Evolutionary conservation across 2,797 vertebrate genomes (phyloP).

Genomic region (Poecilia wingei): DNA sequence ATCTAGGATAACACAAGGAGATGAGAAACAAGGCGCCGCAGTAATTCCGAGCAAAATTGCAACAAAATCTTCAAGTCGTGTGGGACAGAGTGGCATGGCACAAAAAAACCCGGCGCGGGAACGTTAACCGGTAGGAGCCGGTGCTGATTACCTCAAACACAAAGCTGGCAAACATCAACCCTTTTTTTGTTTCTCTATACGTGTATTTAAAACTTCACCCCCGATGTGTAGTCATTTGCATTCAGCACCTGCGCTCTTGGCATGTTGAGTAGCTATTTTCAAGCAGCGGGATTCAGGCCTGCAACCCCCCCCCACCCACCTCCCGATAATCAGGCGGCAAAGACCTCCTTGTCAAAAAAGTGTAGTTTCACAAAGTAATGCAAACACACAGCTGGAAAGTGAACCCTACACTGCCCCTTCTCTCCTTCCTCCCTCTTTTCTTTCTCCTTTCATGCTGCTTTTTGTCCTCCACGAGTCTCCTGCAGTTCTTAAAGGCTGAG

Average conservation of each 20-base stretch:
- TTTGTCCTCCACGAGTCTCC: conserved; percentile 77
- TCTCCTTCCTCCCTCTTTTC: conserved; percentile 41
- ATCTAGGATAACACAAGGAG: conserved; percentile 18
- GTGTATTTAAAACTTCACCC: conserved; percentile 49
- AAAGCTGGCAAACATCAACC: background rate
- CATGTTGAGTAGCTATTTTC: conserved; percentile 41
- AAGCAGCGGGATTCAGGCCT: conserved; percentile 48
- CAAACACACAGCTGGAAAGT: conserved; percentile 64
- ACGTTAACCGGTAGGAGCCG: conserved; percentile 2
- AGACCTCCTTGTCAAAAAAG: conserved; percentile 62
- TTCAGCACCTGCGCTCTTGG: conserved; percentile 45
- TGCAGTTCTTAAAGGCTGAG: conserved; percentile 76
- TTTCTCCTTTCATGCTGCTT: conserved; percentile 68
- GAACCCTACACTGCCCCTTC: conserved; percentile 64
- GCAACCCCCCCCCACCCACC: conserved; percentile 19
- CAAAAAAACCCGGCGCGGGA: conserved; percentile 1
- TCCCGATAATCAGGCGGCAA: conserved; percentile 54
- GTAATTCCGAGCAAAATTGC: conserved; percentile 27
- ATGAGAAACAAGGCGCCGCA: conserved; percentile 11
- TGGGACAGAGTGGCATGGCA: conserved; percentile 8
- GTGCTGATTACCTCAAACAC: conserved; percentile 1
- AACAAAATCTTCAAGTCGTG: conserved; percentile 8
- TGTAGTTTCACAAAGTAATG: conserved; percentile 66
- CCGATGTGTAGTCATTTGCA: conserved; percentile 42
- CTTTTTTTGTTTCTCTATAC: background rate